Conservation (phyloP, 2,113 vertebrate genomes). For the Chionomys nivalis region DNA sequence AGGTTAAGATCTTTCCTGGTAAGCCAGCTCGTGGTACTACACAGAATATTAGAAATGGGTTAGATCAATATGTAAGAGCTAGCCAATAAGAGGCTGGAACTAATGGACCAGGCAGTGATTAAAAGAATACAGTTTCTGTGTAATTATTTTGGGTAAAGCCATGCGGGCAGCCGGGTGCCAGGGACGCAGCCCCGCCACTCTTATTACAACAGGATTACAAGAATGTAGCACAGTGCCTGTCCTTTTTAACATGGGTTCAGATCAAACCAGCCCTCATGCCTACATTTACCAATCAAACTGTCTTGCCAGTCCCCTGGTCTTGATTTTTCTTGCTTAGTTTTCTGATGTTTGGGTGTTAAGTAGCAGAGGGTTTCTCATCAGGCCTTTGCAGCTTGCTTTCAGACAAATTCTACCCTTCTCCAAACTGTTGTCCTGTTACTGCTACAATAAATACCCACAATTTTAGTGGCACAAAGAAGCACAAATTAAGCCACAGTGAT, state of each 20-base stretch:
- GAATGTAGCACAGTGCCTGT: not conserved
- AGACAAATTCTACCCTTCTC: not conserved
- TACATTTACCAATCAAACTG: not conserved
- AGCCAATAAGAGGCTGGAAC: no score
- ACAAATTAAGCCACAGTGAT: no score
- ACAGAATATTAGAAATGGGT: no score
- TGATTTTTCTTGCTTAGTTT: constrained; percentile 24
- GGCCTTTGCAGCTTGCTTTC: not conserved
- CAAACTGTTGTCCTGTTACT: not conserved
- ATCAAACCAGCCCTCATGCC: not conserved
- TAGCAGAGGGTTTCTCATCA: not conserved
- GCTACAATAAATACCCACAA: not conserved
- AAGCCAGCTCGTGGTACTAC: no score
- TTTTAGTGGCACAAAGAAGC: not conserved
- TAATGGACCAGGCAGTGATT: no score
- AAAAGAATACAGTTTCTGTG: no score
- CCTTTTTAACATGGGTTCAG: not conserved
- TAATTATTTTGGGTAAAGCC: no score
- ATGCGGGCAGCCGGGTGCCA: no score
- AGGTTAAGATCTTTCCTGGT: no score
- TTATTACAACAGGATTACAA: no score
- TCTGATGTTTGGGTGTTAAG: not conserved
- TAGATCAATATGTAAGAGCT: no score
- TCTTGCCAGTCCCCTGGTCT: not conserved
- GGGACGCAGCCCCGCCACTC: no score